These are phyloP conservation scores for Macrotis lagotis DNA, from an alignment of 2,113 vertebrate genomes.

Conservation along the genomic window DNA sequence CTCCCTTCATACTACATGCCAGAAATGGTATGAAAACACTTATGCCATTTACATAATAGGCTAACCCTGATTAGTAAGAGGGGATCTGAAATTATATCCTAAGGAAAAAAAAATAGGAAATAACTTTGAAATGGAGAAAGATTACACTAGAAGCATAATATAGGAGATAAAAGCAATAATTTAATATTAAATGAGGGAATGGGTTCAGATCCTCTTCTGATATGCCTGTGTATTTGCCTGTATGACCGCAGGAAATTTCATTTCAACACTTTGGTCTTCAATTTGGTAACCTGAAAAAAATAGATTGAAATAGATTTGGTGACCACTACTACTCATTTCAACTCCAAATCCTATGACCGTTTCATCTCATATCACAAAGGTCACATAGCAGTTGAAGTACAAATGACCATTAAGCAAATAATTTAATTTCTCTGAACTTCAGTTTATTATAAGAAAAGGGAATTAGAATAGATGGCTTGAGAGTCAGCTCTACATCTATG, in stretches of 20 bases:
- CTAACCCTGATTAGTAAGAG: neutral
- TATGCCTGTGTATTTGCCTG: neutral
- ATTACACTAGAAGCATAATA: neutral
- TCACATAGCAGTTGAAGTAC: neutral
- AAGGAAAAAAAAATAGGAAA: no score
- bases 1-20: neutral
- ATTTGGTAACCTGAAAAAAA: neutral
- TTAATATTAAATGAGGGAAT: neutral
- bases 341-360: neutral
- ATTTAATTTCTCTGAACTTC: neutral
- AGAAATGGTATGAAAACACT: no score
- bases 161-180: neutral
- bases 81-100: no score
- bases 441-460: neutral
- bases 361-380: neutral
- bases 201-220: neutral
- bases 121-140: neutral
- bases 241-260: neutral
- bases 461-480: neutral
- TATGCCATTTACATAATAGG: neutral
- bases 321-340: neutral
- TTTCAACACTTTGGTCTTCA: neutral
- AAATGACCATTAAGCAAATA: neutral
- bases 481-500: neutral
- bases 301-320: neutral